Evolutionary conservation across 2,888 invertebrate species (phyloP).

Genomic region (Atethmia centrago): DNA sequence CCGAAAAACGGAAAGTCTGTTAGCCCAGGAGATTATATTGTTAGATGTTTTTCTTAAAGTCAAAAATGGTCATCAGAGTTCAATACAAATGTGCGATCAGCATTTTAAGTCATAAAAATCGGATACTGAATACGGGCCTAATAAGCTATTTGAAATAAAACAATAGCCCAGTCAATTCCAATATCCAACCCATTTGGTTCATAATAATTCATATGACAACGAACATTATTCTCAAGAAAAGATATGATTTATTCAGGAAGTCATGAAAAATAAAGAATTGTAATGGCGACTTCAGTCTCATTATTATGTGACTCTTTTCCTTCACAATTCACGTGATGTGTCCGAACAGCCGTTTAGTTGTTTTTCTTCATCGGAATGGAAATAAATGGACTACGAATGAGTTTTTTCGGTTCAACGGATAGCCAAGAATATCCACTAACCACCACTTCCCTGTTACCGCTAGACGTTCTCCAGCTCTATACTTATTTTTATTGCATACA

Average conservation of each 20-base stretch:
- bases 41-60: neutral
- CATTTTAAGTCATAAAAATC: neutral
- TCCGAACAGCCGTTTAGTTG: slow-evolving; percentile 17
- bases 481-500: slow-evolving; percentile 2
- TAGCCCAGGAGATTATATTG: neutral
- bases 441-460: slow-evolving; percentile 17
- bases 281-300: neutral
- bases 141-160: neutral
- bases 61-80: neutral
- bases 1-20: neutral
- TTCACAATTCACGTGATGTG: slow-evolving; percentile 18
- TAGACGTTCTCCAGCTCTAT: neutral
- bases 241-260: slow-evolving; percentile 28
- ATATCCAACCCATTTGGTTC: neutral
- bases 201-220: neutral
- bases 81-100: neutral
- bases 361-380: slow-evolving; percentile 35
- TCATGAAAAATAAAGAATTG: slow-evolving; percentile 22
- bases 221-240: slow-evolving; percentile 6
- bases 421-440: neutral
- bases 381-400: slow-evolving; percentile 22
- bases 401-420: slow-evolving; percentile 23
- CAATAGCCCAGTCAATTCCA: neutral
- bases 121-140: neutral
- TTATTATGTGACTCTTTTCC: slow-evolving; percentile 13